Conservation (phyloP, 2,113 vertebrate species). For the Chauna torquata region DNA sequence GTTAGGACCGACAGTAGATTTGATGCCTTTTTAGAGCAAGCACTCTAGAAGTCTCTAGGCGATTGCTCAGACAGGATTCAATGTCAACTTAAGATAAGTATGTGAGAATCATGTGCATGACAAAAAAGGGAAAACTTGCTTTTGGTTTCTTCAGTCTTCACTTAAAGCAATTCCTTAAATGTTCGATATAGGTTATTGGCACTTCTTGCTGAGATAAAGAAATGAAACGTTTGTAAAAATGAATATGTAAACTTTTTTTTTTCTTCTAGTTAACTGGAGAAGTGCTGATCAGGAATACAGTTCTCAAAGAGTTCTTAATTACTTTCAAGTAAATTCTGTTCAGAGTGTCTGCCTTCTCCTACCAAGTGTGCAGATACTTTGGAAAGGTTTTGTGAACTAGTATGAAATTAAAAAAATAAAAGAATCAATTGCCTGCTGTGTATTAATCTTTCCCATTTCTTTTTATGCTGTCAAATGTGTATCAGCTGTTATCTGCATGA, state of each 20-base stretch:
- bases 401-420: neutral
- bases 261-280: neutral
- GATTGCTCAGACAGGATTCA: too few relatives aligned
- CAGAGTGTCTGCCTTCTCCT: neutral
- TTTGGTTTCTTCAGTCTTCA: neutral
- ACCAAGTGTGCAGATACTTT: neutral
- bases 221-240: neutral
- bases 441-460: neutral
- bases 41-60: neutral
- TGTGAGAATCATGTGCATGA: rapidly evolving
- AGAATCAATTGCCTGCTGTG: neutral
- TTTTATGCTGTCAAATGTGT: neutral
- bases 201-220: neutral
- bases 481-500: neutral
- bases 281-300: neutral
- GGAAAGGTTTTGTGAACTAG: neutral
- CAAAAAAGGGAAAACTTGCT: neutral
- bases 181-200: neutral
- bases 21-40: neutral
- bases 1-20: neutral
- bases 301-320: neutral
- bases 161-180: neutral
- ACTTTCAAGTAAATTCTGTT: neutral
- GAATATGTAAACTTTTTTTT: neutral
- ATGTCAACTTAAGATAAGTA: neutral